phyloP scores from a whole-genome alignment of 2,113 vertebrate species.

The Eubucco bourcierii region DNA sequence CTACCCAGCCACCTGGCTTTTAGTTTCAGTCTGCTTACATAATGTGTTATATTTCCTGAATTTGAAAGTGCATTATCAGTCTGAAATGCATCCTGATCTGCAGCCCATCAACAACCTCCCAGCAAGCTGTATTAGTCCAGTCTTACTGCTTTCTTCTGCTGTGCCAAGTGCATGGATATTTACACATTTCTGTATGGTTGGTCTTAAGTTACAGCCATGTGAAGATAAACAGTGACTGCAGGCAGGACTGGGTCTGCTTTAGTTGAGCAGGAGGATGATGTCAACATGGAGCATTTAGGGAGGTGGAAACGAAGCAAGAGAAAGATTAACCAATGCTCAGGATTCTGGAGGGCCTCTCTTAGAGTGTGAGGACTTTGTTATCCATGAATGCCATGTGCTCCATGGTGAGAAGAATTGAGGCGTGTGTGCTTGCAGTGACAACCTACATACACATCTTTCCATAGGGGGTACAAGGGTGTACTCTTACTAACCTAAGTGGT shows the following conservation, averaged over 20 bases:
- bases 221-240: not conserved
- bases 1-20: not conserved
- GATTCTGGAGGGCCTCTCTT: not conserved
- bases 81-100: not conserved
- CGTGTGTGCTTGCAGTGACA: not conserved
- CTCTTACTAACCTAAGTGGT: rapidly evolving
- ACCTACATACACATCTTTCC: not conserved
- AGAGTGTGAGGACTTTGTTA: not conserved
- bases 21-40: not conserved
- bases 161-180: rapidly evolving
- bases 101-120: not conserved
- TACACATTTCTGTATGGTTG: not conserved
- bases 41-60: not conserved
- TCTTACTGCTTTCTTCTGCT: not conserved
- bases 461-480: rapidly evolving
- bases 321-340: not conserved
- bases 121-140: not conserved
- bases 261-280: not conserved
- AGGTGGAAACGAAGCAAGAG: not conserved
- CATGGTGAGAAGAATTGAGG: not conserved
- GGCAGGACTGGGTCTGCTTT: not conserved
- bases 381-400: rapidly evolving
- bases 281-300: not conserved
- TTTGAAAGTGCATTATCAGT: not conserved
- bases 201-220: not conserved